These are phyloP conservation scores for Acanthococcus lagerstroemiae DNA, from an alignment of 2,888 invertebrate genomes.

Conservation along the genomic window DNA sequence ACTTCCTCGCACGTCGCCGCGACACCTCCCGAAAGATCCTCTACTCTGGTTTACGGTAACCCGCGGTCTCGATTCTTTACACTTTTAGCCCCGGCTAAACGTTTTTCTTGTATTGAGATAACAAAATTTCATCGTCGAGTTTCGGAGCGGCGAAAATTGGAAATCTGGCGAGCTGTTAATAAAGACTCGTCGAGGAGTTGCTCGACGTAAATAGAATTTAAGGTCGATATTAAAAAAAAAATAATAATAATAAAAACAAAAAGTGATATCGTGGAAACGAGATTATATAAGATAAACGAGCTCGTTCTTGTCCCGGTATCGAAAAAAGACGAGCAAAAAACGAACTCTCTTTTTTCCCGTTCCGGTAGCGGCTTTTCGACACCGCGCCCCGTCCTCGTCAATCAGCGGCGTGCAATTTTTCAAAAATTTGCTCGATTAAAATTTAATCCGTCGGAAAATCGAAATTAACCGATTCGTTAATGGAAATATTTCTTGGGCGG, in stretches of 20 bases:
- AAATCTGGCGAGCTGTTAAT: conserved; percentile 11
- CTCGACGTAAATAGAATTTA: neutral
- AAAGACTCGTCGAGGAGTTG: neutral
- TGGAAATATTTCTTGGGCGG: too few relatives aligned
- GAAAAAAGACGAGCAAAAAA: too few relatives aligned
- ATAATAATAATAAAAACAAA: too few relatives aligned
- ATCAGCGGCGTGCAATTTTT: too few relatives aligned
- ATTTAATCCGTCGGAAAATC: too few relatives aligned
- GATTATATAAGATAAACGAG: neutral
- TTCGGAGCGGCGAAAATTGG: neutral
- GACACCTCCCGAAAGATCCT: neutral
- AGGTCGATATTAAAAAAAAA: neutral
- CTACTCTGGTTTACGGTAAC: neutral
- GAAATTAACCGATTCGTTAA: too few relatives aligned
- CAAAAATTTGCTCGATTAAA: too few relatives aligned
- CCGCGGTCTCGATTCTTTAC: neutral
- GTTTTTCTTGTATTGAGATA: conserved; percentile 8
- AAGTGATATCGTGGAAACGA: neutral
- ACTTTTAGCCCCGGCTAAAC: neutral
- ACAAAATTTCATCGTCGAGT: conserved; percentile 3
- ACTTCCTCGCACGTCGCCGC: neutral
- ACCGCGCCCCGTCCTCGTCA: too few relatives aligned
- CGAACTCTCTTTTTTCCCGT: too few relatives aligned
- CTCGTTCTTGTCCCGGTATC: neutral
- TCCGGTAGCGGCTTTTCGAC: too few relatives aligned